Conservation (phyloP, 1,140 invertebrate species). For the Papilio glaucus region DNA sequence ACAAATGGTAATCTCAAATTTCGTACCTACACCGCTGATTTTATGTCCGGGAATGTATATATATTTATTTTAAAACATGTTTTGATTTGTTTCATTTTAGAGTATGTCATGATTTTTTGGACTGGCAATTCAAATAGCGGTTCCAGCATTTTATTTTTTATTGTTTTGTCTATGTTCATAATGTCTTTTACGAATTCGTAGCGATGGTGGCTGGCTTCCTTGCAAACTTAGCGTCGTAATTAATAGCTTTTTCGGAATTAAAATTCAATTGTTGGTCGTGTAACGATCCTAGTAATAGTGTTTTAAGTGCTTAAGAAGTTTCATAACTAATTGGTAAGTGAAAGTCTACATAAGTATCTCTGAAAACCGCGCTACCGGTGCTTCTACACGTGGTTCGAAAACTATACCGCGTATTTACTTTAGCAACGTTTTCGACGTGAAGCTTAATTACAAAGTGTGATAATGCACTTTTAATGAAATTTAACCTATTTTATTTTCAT, state of each 20-base stretch:
- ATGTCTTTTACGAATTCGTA: conserved; percentile 84
- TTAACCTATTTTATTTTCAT: conserved; percentile 50
- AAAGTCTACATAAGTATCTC: conserved; percentile 60
- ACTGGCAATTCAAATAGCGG: conserved; percentile 31
- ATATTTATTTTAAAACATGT: too few species aligned
- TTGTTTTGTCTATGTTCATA: conserved; percentile 76
- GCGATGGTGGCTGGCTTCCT: conserved; percentile 84
- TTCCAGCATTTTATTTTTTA: conserved; percentile 53
- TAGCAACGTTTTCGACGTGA: conserved; percentile 53
- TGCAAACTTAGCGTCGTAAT: conserved; percentile 81
- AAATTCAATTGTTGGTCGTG: conserved; percentile 63
- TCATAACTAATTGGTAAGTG: conserved; percentile 77
- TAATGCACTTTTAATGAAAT: conserved; percentile 8
- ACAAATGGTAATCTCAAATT: too few species aligned
- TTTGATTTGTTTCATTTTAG: not conserved
- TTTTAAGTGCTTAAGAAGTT: conserved; percentile 79
- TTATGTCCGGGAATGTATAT: too few species aligned
- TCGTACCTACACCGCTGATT: too few species aligned
- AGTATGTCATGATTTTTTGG: conserved; percentile 9
- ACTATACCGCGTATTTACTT: conserved; percentile 68
- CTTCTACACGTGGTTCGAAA: conserved; percentile 77
- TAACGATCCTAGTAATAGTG: conserved; percentile 73
- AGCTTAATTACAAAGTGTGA: conserved; percentile 48
- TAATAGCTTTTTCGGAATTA: conserved; percentile 72
- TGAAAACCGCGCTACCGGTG: conserved; percentile 77